phyloP scores from a whole-genome alignment of 2,113 vertebrate species.

The western clawed frog (Xenopus tropicalis) region DNA sequence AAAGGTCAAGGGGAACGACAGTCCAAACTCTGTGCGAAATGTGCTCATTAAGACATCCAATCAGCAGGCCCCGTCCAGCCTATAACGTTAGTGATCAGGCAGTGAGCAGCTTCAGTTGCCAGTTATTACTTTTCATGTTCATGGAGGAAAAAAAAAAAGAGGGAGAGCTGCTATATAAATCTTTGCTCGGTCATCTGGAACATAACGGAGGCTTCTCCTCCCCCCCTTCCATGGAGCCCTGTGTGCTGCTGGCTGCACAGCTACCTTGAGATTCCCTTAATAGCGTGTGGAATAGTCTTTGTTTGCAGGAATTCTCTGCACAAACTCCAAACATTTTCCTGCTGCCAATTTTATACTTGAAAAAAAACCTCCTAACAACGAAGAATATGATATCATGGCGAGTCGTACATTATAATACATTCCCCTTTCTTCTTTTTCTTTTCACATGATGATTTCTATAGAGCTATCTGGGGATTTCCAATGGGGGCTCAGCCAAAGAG shows the following conservation, averaged over 20 bases:
- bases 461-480: no score
- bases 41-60: constrained; percentile 93
- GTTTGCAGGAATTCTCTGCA: constrained; percentile 57
- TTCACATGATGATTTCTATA: no score
- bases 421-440: no score
- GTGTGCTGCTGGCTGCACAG: constrained; percentile 69
- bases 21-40: constrained; percentile 82
- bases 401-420: no score
- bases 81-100: constrained; percentile 84
- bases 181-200: constrained; percentile 73
- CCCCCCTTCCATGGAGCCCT: constrained; percentile 54
- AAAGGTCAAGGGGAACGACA: constrained; percentile 86
- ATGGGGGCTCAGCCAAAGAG: no score
- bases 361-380: no score
- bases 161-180: constrained; percentile 69
- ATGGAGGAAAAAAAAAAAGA: constrained; percentile 53
- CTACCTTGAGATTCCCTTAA: constrained; percentile 72
- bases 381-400: no score
- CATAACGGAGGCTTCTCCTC: constrained; percentile 56
- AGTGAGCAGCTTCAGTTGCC: constrained; percentile 69
- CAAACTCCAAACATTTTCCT: constrained; percentile 10
- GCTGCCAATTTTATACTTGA: background rate
- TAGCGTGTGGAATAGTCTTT: constrained; percentile 82
- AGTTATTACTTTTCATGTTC: constrained; percentile 74
- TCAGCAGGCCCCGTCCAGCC: constrained; percentile 74